These are phyloP conservation scores for Lophius piscatorius DNA, from an alignment of 2,113 vertebrate species.

Conservation along the genomic window DNA sequence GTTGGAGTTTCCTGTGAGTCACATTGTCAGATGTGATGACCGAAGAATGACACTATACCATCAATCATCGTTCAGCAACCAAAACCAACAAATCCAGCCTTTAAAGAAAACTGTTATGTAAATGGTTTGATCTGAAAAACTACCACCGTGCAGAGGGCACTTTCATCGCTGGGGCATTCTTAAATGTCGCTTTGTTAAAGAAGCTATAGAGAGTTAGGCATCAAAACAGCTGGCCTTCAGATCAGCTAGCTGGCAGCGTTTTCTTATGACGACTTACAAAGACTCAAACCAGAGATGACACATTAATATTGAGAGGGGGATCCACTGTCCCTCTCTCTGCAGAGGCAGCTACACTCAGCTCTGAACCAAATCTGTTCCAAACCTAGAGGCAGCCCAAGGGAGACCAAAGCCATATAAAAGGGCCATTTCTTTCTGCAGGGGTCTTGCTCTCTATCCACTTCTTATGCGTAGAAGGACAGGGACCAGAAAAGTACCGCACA, in stretches of 20 bases:
- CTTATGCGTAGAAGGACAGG: constrained; percentile 36
- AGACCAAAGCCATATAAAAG: constrained; percentile 53
- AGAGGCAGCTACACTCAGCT: constrained; percentile 43
- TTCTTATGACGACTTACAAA: constrained; percentile 15
- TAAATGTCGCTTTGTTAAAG: constrained; percentile 34
- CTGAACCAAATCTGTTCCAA: constrained; percentile 57
- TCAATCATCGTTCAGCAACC: no score
- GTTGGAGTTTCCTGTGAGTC: constrained; percentile 27
- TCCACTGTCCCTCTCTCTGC: constrained; percentile 23
- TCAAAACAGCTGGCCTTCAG: constrained; percentile 45
- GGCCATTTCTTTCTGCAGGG: constrained; percentile 47
- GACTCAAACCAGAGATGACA: constrained; percentile 56
- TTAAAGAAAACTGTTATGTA: constrained; percentile 35
- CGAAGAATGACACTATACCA: no score
- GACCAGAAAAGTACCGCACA: constrained; percentile 46
- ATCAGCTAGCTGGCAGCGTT: constrained; percentile 41
- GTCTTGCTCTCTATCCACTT: constrained; percentile 28
- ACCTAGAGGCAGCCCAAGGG: constrained; percentile 52
- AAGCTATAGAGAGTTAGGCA: neutral
- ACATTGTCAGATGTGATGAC: constrained; percentile 14
- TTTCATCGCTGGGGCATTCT: constrained; percentile 23
- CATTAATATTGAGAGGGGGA: constrained; percentile 22
- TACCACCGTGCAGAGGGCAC: constrained; percentile 13
- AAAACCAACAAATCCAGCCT: neutral
- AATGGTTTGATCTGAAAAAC: constrained; percentile 35